Evolutionary conservation across 2,113 vertebrate species (phyloP), one percentile per base, ranked within the genome.

Genomic region (Danio rerio): DNA sequence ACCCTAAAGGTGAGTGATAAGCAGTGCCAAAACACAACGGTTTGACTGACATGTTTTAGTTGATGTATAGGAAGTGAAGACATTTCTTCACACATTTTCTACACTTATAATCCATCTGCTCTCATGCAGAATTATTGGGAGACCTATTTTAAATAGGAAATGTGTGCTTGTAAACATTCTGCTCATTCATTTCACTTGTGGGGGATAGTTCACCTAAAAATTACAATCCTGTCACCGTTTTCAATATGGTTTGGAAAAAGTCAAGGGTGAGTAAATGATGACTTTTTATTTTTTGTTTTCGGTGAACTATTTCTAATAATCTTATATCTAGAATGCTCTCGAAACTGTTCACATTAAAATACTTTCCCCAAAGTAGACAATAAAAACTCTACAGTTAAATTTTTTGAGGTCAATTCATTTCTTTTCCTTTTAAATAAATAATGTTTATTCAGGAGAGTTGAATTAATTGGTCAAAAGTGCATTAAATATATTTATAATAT

Each of bases 1-100:
- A n/a, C n/a, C n/a, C n/a, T 68, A 68, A 68, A 68, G 65, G 65
- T 5, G 43, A 68, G 65, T 47, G 65, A 68, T 47, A 47, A 18
- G 42, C 16, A 18, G 16, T 68, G 43, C 65, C 42, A 31, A 68
- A 68, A 47, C 9, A 20, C n/a, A 9, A 4, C 5, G 8, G 16
- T 68, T n/a, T 7, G 16, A 47, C 65, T 68, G 8, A 47, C 45
- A 9, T 11, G 65, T 43, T 68, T 47, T 45, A 68, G 16, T 61
- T 21, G 18, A 8, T 59, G 10, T 59, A 20, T 59, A 59, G 58
- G 58, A 61, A 61, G 58, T 21, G 20, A 68, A 68, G 42, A 47
- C 42, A 16, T n/a, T 9, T 15, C 62, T n/a, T 68, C 3, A 6
- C n/a, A 20, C 18, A 21, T 11, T 9, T 68, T 9, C 3, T 5